Conservation (phyloP, 2,888 invertebrate genomes). For the Cotesia congregata region DNA sequence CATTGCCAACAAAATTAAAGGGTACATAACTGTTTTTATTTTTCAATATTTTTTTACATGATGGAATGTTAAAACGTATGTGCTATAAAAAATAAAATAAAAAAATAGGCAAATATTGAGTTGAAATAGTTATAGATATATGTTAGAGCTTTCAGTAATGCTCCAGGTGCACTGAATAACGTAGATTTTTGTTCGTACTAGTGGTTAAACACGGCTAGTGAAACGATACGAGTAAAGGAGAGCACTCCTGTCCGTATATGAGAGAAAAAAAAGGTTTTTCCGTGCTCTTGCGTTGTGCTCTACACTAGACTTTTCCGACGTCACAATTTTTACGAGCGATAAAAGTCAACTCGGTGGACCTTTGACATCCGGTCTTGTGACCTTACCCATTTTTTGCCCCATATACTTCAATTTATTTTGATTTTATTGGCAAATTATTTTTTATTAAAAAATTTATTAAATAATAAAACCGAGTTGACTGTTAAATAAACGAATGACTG, state of each 20-base stretch:
- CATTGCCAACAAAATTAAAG: background rate
- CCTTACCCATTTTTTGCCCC: slow-evolving; percentile 18
- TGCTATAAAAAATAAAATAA: slow-evolving; percentile 16
- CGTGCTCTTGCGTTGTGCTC: background rate
- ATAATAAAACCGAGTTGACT: background rate
- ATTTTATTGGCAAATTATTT: background rate
- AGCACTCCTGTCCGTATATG: background rate
- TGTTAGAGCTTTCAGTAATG: slow-evolving; percentile 9
- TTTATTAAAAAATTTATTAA: background rate
- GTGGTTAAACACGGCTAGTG: slow-evolving; percentile 30
- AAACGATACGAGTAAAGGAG: background rate
- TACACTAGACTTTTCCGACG: slow-evolving; percentile 30
- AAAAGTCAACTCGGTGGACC: slow-evolving; percentile 47
- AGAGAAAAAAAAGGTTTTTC: background rate
- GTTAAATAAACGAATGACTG: background rate
- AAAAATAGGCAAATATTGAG: slow-evolving; percentile 18
- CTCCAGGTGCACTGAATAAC: slow-evolving; percentile 31
- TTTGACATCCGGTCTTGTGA: slow-evolving; percentile 33
- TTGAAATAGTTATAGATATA: slow-evolving; percentile 11
- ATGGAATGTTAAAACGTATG: background rate
- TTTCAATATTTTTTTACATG: background rate
- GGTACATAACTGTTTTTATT: background rate
- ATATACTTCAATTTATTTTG: slow-evolving; percentile 6
- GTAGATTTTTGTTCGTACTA: slow-evolving; percentile 21
- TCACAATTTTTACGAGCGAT: slow-evolving; percentile 47